phyloP scores from a whole-genome alignment of 2,888 invertebrate species.

The Amphipyra tragopoginis region DNA sequence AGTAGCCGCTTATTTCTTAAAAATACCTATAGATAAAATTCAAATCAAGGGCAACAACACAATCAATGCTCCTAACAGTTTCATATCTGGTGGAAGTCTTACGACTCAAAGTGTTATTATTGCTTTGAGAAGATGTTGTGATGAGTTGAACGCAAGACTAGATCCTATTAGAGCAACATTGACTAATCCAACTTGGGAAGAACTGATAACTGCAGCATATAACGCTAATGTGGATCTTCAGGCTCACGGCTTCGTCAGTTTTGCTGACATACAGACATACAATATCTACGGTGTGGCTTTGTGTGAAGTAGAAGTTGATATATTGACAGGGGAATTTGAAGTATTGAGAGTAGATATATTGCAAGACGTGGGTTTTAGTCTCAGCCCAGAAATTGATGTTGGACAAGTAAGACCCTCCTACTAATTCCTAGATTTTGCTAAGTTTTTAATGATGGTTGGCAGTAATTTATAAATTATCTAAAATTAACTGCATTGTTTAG shows the following conservation, averaged over 20 bases:
- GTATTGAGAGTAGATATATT: slow-evolving; percentile 90
- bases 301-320: slow-evolving; percentile 92
- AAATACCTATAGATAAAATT: slow-evolving; percentile 91
- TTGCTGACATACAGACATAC: slow-evolving; percentile 57
- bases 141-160: slow-evolving; percentile 79
- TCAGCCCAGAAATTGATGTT: slow-evolving; percentile 91
- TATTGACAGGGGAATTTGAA: slow-evolving; percentile 92
- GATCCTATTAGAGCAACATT: slow-evolving; percentile 74
- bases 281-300: slow-evolving; percentile 88
- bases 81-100: slow-evolving; percentile 91
- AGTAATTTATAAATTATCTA: no score
- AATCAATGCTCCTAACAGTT: slow-evolving; percentile 91
- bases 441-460: no score
- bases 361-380: slow-evolving; percentile 91
- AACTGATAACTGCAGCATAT: slow-evolving; percentile 83
- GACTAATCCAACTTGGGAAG: slow-evolving; percentile 83
- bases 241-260: slow-evolving; percentile 59
- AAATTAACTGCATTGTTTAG: slow-evolving; percentile 44
- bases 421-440: not conserved
- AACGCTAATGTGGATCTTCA: slow-evolving; percentile 61
- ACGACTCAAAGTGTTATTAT: slow-evolving; percentile 91
- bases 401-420: slow-evolving; percentile 86
- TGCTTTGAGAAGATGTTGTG: slow-evolving; percentile 85
- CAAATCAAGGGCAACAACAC: slow-evolving; percentile 91
- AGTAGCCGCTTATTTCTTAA: slow-evolving; percentile 91